Base-by-base conservation (phyloP, 2,113 vertebrate species). In the Plestiodon gilberti region DNA sequence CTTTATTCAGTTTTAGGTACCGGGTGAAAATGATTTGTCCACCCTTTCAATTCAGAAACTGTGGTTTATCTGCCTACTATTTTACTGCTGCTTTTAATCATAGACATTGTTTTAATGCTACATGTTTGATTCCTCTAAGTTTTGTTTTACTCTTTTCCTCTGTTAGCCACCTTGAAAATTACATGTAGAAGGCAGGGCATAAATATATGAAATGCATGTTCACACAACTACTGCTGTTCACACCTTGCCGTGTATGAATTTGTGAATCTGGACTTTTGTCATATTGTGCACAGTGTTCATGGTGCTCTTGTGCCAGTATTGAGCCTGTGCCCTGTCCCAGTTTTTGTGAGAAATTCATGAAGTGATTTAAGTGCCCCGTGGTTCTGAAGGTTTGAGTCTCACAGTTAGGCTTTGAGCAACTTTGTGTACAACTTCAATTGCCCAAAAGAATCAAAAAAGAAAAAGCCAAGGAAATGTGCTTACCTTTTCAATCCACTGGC, bases 401-500 rank as follows among this genome's bases (percentile, higher is more conserved):
- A 23, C 22, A 62, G 9, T 61, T 33, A 25, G 22, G 57, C 38
- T 20, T 75, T 81, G 43, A 65, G 9, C 13, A 0, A 48, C n/a
- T n/a, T n/a, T n/a, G n/a, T 0, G 18, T 33, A n/a, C 10, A 78
- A 23, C 55, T 40, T 55, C 71, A 22, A 3, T 18, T 25, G 20
- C 23, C 52, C 25, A 43, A 28, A 62, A 30, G 30, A 22, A 3
- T 1, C 0, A 0, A 4, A 70, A 38, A 48, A 48, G 8, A 57
- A 20, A 43, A 83, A 48, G 0, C 73, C 55, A 8, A 17, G 71
- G 69, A 76, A 35, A 23, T 55, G 43, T 62, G 35, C 87, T 94
- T 90, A 95, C 95, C 95, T 93, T 7, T 79, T 87, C 22, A 95
- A 71, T 79, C 90, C 0, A 0, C 76, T n/a, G 82, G 79, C 87